These are phyloP conservation scores for Anthopleura xanthogrammica DNA, from an alignment of 92 coral and sea anemone genomes.

Conservation along the genomic window DNA sequence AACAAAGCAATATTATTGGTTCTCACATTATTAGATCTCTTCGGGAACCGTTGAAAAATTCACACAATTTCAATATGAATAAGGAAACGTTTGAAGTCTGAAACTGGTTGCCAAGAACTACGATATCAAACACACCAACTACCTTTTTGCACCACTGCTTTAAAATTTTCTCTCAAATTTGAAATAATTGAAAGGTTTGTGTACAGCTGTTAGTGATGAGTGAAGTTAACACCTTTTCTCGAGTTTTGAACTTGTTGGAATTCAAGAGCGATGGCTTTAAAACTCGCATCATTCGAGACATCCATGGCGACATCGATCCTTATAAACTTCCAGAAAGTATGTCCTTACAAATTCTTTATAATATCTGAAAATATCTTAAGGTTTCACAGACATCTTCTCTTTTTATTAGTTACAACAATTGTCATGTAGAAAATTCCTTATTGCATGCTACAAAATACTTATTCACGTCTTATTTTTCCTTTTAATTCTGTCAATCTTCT, in stretches of 20 bases:
- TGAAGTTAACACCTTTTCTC: constrained; percentile 53
- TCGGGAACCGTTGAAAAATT: neutral
- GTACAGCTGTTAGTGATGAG: neutral
- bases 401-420: neutral
- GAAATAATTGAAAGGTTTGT: neutral
- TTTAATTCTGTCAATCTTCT: neutral
- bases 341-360: neutral
- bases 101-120: neutral
- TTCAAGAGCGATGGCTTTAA: constrained; percentile 7
- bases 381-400: neutral
- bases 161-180: neutral
- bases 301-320: constrained; percentile 16
- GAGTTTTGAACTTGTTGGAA: constrained; percentile 64
- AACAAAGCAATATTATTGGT: neutral
- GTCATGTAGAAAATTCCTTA: too few species aligned
- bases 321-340: constrained; percentile 26
- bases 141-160: neutral
- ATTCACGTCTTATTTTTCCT: neutral
- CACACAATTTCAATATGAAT: neutral
- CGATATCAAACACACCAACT: neutral
- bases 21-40: neutral
- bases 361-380: neutral
- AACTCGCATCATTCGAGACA: constrained; percentile 6
- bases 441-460: too few species aligned
- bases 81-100: neutral